Evolutionary conservation across 2,888 invertebrate species (phyloP), one percentile per base, ranked within the genome.

Genomic region (Epiblema foenella): DNA sequence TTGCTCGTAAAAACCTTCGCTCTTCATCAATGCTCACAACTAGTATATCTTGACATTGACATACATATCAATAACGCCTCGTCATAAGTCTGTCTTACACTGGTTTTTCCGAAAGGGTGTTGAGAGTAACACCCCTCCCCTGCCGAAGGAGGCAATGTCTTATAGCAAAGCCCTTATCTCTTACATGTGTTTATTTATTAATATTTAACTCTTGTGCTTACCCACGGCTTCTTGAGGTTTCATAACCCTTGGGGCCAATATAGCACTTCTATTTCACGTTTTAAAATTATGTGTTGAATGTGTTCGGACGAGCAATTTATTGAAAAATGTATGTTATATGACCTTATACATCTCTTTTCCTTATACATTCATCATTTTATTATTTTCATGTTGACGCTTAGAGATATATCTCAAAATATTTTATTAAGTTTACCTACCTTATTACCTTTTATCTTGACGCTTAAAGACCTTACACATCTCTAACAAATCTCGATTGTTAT

Each of bases 161-260:
- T 29, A 62, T 49, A n/a, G 17, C 46, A 29, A 62, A 62, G 49
- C 49, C 60, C 29, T 56, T 29, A 56, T 56, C n/a, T 54, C 52
- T 29, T 29, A 56, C 29, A n/a, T 29, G 24, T 56, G 56, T 56
- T 56, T 56, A n/a, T 56, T n/a, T 56, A 56, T 29, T 29, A 46
- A 46, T 46, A 46, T 46, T 46, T 46, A n/a, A 15, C 46, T 46
- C 46, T 46, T 46, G n/a, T 46, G 12, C n/a, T 46, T 46, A n/a
- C n/a, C 8, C 12, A 46, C 46, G 46, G 46, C 7, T 8, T 15
- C 42, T 0, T 3, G 42, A 7, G 15, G 42, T 2, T 42, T 42
- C 42, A 42, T 46, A 46, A 46, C 1, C 46, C 46, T n/a, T 46
- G 8, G 46, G n/a, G 8, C 8, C 1, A 46, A 46, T 46, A 1